A percentile compares a stretch with the other conserved stretches of the same genome.
These are phyloP conservation scores for Tetrax tetrax DNA, from an alignment of 2,113 vertebrate species.

Conservation along the genomic window DNA sequence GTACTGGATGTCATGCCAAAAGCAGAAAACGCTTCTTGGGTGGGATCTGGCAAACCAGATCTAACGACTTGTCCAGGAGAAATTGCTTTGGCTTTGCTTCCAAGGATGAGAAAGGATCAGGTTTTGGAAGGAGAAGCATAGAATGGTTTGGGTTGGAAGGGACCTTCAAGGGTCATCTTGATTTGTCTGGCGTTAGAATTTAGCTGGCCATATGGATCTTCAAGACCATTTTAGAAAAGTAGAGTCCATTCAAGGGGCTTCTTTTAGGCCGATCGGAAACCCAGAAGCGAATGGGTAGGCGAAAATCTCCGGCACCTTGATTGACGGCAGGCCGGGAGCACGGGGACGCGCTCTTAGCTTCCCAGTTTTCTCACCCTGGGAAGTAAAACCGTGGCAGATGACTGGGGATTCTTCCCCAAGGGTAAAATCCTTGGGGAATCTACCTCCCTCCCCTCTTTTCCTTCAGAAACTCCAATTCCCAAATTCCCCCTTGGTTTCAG, in stretches of 20 bases:
- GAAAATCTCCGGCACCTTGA: not conserved
- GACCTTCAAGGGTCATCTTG: no score
- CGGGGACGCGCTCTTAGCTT: not conserved
- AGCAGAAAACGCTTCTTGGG: not conserved
- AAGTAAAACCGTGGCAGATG: not conserved
- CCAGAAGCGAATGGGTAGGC: not conserved
- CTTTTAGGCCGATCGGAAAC: not conserved
- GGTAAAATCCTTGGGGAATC: not conserved
- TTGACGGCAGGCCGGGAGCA: not conserved
- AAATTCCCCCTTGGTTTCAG: not conserved
- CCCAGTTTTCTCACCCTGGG: not conserved
- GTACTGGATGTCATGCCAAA: not conserved
- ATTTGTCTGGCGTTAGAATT: not conserved
- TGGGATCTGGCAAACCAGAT: no score
- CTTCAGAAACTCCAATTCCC: not conserved
- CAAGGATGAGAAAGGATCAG: no score
- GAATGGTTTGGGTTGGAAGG: no score
- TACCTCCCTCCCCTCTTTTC: not conserved
- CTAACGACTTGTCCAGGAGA: no score
- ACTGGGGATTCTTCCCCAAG: not conserved
- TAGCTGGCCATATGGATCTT: not conserved
- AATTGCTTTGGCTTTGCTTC: no score
- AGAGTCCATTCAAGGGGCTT: not conserved
- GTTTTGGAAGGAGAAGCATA: no score
- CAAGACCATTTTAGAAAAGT: not conserved